Percentiles rank a stretch among this genome's conserved stretches.
phyloP scores from a whole-genome alignment of 2,113 vertebrate genomes.

The Spermophilus dauricus region DNA sequence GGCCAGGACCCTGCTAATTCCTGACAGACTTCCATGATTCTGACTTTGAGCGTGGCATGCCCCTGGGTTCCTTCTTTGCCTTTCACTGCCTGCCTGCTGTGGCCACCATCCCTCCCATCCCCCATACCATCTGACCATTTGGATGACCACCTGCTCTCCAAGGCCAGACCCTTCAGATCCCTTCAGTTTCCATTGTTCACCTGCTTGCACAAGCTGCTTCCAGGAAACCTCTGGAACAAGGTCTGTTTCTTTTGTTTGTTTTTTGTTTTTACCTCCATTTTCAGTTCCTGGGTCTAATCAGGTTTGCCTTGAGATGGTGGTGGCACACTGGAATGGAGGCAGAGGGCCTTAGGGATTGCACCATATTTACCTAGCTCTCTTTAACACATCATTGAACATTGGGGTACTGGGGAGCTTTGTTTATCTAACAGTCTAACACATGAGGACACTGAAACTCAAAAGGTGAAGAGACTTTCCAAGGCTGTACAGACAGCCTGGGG shows the following conservation, averaged over 20 bases:
- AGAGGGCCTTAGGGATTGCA: neutral
- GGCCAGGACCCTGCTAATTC: conserved; percentile 79
- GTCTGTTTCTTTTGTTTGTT: neutral
- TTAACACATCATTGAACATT: neutral
- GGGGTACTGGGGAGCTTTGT: neutral
- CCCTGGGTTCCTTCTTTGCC: conserved; percentile 34
- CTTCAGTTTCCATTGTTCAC: conserved; percentile 7
- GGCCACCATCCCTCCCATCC: conserved; percentile 35
- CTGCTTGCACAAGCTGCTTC: conserved; percentile 13
- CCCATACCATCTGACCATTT: conserved; percentile 78
- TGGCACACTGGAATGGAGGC: neutral
- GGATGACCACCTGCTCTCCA: conserved; percentile 78
- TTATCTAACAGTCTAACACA: neutral
- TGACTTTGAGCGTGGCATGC: conserved; percentile 25
- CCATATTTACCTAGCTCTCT: neutral
- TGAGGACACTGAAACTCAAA: neutral
- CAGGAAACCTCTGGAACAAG: conserved; percentile 52
- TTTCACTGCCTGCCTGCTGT: conserved; percentile 61
- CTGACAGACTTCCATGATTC: conserved; percentile 75
- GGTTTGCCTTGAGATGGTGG: neutral
- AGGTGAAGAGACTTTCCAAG: neutral
- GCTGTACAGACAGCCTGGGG: neutral
- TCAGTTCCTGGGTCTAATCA: neutral
- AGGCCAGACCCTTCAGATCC: conserved; percentile 5
- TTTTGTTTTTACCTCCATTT: neutral